Evolutionary conservation across 2,113 vertebrate genomes (phyloP).

Genomic region (Phaethon lepturus): DNA sequence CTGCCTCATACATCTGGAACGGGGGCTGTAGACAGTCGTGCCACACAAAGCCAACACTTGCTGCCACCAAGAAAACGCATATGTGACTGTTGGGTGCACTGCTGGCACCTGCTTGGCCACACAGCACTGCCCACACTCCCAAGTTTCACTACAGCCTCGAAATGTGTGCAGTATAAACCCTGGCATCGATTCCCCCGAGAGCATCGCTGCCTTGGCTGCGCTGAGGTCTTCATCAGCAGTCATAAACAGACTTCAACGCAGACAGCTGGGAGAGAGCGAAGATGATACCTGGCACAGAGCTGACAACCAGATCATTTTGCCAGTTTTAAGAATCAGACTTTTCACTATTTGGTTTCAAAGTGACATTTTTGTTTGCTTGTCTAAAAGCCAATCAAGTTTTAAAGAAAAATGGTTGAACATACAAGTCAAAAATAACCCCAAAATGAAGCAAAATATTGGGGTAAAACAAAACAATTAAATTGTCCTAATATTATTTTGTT

Average conservation of each 20-base stretch:
- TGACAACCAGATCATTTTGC: not conserved
- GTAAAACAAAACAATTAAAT: not conserved
- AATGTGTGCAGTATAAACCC: fast-evolving
- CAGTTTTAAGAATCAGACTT: not conserved
- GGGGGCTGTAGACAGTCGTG: not conserved
- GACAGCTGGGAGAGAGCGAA: not conserved
- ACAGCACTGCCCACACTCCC: not conserved
- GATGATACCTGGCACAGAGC: not conserved
- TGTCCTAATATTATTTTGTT: not conserved
- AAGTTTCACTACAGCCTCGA: not conserved
- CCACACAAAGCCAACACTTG: not conserved
- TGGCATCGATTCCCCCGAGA: fast-evolving
- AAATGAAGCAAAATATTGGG: not conserved
- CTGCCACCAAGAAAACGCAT: fast-evolving
- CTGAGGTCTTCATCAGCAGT: not conserved
- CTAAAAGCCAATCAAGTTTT: not conserved
- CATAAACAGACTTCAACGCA: not conserved
- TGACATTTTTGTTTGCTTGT: not conserved
- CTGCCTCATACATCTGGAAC: not conserved
- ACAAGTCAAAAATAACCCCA: not conserved
- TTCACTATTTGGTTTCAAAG: not conserved
- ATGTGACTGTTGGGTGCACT: fast-evolving
- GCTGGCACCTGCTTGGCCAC: not conserved
- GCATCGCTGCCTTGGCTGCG: not conserved
- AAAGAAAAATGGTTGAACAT: not conserved